A percentile compares a stretch with the other conserved stretches of the same genome.
Conservation (phyloP, 2,888 invertebrate genomes). For the Chrysolina americana region DNA sequence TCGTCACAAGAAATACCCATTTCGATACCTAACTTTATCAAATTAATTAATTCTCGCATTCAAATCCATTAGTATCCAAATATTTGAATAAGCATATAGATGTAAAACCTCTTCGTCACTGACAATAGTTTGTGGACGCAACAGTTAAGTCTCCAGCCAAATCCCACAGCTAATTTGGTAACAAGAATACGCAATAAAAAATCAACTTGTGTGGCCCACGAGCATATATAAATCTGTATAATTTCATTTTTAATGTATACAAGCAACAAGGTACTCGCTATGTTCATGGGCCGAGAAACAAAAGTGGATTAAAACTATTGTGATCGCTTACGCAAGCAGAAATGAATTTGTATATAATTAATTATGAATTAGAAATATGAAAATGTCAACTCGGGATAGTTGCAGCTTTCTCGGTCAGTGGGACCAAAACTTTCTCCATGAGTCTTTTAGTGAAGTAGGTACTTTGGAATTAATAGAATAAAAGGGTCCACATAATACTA, state of each 20-base stretch:
- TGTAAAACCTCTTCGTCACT: conserved; percentile 13
- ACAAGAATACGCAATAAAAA: conserved; percentile 20
- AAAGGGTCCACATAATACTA: too few relatives aligned
- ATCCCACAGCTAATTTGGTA: conserved; percentile 19
- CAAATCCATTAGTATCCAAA: conserved; percentile 12
- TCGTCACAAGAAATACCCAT: too few relatives aligned
- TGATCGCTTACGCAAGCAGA: conserved; percentile 17
- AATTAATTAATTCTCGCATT: neutral
- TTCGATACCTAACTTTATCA: too few relatives aligned
- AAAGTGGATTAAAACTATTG: conserved; percentile 23
- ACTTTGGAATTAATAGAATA: too few relatives aligned
- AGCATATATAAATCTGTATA: conserved; percentile 15
- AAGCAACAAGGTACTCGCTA: conserved; percentile 12
- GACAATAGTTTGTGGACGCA: conserved; percentile 20
- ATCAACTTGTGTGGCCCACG: conserved; percentile 23
- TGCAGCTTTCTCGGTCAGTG: neutral
- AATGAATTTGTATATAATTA: neutral
- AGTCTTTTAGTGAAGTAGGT: too few relatives aligned
- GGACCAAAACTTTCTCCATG: neutral
- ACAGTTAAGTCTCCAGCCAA: conserved; percentile 23
- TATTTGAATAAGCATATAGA: neutral
- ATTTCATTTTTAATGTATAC: conserved; percentile 19
- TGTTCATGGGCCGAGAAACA: conserved; percentile 11
- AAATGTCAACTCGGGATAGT: neutral
- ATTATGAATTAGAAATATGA: conserved; percentile 12